Base-by-base conservation (phyloP, 2,113 vertebrate species). In the Conger conger region DNA sequence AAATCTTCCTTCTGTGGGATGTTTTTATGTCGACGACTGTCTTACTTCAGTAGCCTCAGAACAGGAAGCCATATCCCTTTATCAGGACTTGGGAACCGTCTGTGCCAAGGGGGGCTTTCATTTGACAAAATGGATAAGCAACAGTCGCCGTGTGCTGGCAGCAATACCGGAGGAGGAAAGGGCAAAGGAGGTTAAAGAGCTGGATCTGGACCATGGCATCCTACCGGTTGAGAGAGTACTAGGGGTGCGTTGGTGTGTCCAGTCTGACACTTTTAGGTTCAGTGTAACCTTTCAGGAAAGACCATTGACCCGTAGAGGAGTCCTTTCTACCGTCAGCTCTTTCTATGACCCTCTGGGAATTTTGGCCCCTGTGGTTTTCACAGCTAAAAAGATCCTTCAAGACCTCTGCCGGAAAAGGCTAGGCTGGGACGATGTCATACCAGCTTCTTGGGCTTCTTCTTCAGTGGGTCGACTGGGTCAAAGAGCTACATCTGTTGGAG, bases 381-480 rank as follows among this genome's bases (percentile, higher is more conserved):
- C 91, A 0, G 9, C 82, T 8, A 90, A 88, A 35, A 82, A 23
- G 5, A 86, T 89, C 27, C n/a, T 87, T 17, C 57, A 83, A 30
- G 68, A 87, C 6, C 30, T 87, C 35, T 87, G 86, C 27, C 63
- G 80, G 98, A 99, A 0, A 98, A 97, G 89, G 95, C 82, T 84
- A 96, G 97, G 87, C 96, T 95, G 0, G 68, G 73, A 84, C 23
- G 82, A 87, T 0, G 0, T 20, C 4, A 45, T 89, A 40, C 82
- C 84, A 50, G 23, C 50, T 4, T 18, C 42, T n/a, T n/a, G n/a
- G n/a, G 9, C 18, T 18, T 36, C n/a, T 54, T 2, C 68, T 76
- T 40, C 7, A 80, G 15, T 86, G 85, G 87, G 36, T 17, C 16
- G 13, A 53, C 11, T 89, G 80, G 82, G 4, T 89, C 23, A 63